phyloP scores from a whole-genome alignment of 1,140 invertebrate species.

The Agrypnia vestita region DNA sequence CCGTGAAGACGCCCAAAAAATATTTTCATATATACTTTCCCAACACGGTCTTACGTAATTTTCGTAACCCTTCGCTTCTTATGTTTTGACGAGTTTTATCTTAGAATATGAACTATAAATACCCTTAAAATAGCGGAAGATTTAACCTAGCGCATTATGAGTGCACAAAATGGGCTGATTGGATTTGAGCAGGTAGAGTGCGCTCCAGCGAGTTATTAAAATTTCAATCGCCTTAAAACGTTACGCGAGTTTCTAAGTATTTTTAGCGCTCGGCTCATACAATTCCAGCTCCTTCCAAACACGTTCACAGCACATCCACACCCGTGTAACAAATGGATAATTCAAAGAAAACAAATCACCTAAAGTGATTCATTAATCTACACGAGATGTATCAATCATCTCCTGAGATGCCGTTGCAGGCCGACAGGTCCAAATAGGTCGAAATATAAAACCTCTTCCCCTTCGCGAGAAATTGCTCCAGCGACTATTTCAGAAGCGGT shows the following conservation, averaged over 20 bases:
- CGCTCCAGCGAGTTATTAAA: neutral
- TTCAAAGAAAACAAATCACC: constrained; percentile 37
- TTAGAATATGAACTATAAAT: too few species aligned
- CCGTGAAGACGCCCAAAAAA: too few species aligned
- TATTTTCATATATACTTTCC: too few species aligned
- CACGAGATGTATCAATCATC: constrained; percentile 34
- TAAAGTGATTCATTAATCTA: constrained; percentile 36
- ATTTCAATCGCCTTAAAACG: neutral
- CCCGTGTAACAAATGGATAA: constrained; percentile 30
- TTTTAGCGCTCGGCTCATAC: constrained; percentile 25
- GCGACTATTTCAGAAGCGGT: neutral
- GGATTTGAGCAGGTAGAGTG: too few species aligned
- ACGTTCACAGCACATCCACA: constrained; percentile 24
- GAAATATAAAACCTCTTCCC: constrained; percentile 11
- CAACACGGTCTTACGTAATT: too few species aligned
- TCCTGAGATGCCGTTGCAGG: neutral
- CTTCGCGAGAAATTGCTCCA: neutral
- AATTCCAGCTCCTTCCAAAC: neutral
- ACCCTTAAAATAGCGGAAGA: too few species aligned
- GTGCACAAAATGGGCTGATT: too few species aligned
- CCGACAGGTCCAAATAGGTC: constrained; percentile 23
- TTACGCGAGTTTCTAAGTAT: too few species aligned
- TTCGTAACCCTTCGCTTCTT: too few species aligned
- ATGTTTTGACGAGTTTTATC: too few species aligned
- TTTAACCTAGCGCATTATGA: too few species aligned